Evolutionary conservation across 2,797 vertebrate species (phyloP).

Genomic region (Takifugu rubripes): DNA sequence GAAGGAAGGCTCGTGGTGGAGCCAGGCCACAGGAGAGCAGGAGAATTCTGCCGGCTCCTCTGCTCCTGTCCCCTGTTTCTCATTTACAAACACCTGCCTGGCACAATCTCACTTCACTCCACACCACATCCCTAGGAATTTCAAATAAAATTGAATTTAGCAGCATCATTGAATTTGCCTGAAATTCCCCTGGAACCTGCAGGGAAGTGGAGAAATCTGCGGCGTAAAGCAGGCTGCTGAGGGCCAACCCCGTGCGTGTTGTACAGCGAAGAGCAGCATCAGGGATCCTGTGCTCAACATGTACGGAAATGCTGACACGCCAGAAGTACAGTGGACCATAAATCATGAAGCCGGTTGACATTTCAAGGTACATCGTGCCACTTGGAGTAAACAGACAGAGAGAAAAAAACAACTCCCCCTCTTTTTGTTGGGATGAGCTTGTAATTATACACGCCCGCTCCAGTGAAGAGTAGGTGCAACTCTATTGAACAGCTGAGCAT

Average conservation of each 20-base stretch:
- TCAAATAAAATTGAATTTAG: slow-evolving; percentile 84
- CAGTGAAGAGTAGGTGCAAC: slow-evolving; percentile 48
- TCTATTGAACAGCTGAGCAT: slow-evolving; percentile 54
- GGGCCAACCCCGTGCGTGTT: slow-evolving; percentile 8
- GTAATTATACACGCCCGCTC: slow-evolving; percentile 66
- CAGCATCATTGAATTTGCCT: slow-evolving; percentile 83
- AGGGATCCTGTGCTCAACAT: slow-evolving; percentile 52
- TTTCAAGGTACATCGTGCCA: slow-evolving; percentile 66
- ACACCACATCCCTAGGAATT: slow-evolving; percentile 78
- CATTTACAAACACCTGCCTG: slow-evolving; percentile 86
- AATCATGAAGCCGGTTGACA: slow-evolving; percentile 69
- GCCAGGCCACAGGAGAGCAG: slow-evolving; percentile 86
- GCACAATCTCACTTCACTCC: slow-evolving; percentile 68
- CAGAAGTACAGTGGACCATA: slow-evolving; percentile 62
- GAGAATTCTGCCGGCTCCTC: slow-evolving; percentile 53
- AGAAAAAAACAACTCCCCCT: slow-evolving; percentile 36
- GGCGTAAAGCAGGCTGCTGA: slow-evolving; percentile 46
- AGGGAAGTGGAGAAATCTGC: slow-evolving; percentile 45
- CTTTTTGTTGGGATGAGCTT: slow-evolving; percentile 53
- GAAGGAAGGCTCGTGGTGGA: slow-evolving; percentile 78
- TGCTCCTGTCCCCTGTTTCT: slow-evolving; percentile 80
- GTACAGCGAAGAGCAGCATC: slow-evolving; percentile 33
- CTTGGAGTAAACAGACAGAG: slow-evolving; percentile 53
- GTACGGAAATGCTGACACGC: slow-evolving; percentile 68
- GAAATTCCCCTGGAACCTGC: slow-evolving; percentile 77